These are phyloP conservation scores for Delichon dasypus DNA, from an alignment of 2,797 vertebrate species.

Conservation along the genomic window DNA sequence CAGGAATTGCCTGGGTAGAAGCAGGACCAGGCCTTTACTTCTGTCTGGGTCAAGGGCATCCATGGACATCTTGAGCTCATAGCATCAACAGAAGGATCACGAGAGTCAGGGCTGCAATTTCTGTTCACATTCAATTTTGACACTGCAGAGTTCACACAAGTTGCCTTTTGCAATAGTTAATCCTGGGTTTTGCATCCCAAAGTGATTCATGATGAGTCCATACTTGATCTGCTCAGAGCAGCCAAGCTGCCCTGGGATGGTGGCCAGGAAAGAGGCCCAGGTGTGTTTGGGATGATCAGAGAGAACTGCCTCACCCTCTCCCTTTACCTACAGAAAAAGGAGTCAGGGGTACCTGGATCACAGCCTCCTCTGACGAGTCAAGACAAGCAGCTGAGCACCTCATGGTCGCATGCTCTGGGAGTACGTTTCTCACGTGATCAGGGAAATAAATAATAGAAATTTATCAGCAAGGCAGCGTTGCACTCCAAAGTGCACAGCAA, in stretches of 20 bases:
- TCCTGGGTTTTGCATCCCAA: background rate
- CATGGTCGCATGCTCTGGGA: background rate
- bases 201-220: background rate
- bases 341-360: background rate
- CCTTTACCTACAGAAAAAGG: background rate
- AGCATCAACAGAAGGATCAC: background rate
- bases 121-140: background rate
- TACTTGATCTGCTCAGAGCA: background rate
- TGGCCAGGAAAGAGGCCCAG: background rate
- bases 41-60: background rate
- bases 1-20: background rate
- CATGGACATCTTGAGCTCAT: accelerated
- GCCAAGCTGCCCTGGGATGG: background rate
- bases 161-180: background rate
- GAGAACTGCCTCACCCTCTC: background rate
- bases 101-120: background rate
- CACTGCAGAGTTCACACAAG: background rate
- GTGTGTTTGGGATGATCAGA: background rate
- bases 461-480: accelerated
- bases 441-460: background rate
- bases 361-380: background rate
- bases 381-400: background rate
- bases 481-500: accelerated
- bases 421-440: background rate
- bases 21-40: background rate